Evolutionary conservation across 2,888 invertebrate genomes (phyloP).

Genomic region (Gortyna flavago): DNA sequence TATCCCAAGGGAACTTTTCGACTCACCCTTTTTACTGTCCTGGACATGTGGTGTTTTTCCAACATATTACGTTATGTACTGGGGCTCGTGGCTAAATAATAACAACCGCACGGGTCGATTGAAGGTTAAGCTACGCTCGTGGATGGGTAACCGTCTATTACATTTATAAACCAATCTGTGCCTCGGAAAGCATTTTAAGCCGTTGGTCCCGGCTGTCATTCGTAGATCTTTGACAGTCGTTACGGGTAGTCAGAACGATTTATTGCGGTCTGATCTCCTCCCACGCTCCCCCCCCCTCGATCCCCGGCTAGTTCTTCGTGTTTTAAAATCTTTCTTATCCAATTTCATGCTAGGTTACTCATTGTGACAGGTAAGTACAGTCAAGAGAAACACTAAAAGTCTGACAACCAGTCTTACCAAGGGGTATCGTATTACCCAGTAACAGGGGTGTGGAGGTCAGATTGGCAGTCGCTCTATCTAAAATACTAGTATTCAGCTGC

Average conservation of each 20-base stretch:
- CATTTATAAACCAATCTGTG: neutral
- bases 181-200: neutral
- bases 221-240: neutral
- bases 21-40: conserved; percentile 46
- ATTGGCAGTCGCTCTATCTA: neutral
- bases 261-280: too few species aligned
- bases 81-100: neutral
- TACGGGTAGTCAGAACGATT: neutral
- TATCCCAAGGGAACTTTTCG: conserved; percentile 31
- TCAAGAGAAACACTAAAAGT: too few species aligned
- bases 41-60: conserved; percentile 49
- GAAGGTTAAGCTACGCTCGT: neutral
- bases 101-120: neutral
- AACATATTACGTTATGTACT: conserved; percentile 24
- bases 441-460: neutral
- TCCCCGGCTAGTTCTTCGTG: too few species aligned
- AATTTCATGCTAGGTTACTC: too few species aligned
- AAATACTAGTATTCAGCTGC: too few species aligned
- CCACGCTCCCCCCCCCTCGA: too few species aligned
- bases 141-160: neutral
- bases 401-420: neutral
- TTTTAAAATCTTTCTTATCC: too few species aligned
- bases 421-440: neutral
- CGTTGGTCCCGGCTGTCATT: neutral
- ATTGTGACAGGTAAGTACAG: too few species aligned